Evolutionary conservation across 2,113 vertebrate species (phyloP).

Genomic region (Burhinus bistriatus): DNA sequence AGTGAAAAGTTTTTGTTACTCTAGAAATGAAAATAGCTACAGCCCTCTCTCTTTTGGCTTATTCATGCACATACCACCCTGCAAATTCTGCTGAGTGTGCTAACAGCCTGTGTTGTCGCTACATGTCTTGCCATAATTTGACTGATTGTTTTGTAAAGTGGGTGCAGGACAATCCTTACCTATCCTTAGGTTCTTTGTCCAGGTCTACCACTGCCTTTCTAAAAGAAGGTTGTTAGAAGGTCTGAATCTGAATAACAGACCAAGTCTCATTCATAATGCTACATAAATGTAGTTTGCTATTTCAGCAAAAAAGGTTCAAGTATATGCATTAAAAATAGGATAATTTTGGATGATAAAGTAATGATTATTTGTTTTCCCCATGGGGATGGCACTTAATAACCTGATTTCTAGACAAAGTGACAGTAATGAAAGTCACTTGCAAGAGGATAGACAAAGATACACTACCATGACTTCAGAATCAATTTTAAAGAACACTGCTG

Average conservation of each 20-base stretch:
- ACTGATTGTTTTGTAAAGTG: background rate
- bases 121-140: background rate
- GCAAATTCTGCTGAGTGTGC: background rate
- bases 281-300: background rate
- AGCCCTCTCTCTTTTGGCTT: background rate
- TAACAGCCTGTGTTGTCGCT: background rate
- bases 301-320: background rate
- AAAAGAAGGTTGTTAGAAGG: background rate
- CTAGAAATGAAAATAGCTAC: background rate
- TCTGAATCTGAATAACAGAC: background rate
- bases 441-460: background rate
- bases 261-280: background rate
- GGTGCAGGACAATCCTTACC: background rate
- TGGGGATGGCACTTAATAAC: background rate
- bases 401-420: background rate
- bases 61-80: fast-evolving
- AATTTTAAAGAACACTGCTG: background rate
- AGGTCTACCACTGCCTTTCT: background rate
- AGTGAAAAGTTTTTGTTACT: background rate
- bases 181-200: background rate
- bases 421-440: background rate
- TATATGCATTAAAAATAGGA: background rate
- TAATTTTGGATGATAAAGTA: background rate
- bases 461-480: background rate
- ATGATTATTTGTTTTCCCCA: background rate